Evolutionary conservation across 2,888 invertebrate genomes (phyloP).

Genomic region (Apantesis nais): DNA sequence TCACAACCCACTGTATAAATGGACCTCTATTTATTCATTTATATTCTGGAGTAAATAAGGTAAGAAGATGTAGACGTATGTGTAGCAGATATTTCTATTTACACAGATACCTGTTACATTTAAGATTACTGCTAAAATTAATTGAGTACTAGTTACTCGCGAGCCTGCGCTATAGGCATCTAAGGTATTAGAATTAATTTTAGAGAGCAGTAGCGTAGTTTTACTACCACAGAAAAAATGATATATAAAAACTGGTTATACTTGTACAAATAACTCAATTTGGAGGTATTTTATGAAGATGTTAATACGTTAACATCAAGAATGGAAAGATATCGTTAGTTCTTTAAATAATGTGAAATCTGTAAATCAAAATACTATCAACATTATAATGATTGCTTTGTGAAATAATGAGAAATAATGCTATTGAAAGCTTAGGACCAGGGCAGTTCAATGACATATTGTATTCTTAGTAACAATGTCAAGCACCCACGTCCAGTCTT

Average conservation of each 20-base stretch:
- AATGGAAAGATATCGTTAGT: too few relatives aligned
- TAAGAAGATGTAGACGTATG: neutral
- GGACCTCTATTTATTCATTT: neutral
- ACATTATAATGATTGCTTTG: too few relatives aligned
- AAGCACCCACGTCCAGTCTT: neutral
- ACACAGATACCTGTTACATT: neutral
- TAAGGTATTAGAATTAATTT: neutral
- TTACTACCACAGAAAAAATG: too few relatives aligned
- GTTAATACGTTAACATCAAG: too few relatives aligned
- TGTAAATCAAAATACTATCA: too few relatives aligned
- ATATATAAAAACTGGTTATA: too few relatives aligned
- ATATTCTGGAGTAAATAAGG: neutral
- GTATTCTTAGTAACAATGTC: neutral
- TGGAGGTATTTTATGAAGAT: too few relatives aligned
- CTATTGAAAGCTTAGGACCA: neutral
- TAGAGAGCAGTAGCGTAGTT: neutral
- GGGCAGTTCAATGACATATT: neutral
- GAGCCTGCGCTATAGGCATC: neutral
- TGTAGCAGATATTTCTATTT: neutral
- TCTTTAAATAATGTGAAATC: too few relatives aligned
- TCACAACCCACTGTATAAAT: neutral
- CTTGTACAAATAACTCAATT: too few relatives aligned
- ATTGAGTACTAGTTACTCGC: neutral
- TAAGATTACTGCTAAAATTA: neutral
- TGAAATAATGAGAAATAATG: neutral